Evolutionary conservation across 2,113 vertebrate species (phyloP).

Genomic region (Siniperca chuatsi): DNA sequence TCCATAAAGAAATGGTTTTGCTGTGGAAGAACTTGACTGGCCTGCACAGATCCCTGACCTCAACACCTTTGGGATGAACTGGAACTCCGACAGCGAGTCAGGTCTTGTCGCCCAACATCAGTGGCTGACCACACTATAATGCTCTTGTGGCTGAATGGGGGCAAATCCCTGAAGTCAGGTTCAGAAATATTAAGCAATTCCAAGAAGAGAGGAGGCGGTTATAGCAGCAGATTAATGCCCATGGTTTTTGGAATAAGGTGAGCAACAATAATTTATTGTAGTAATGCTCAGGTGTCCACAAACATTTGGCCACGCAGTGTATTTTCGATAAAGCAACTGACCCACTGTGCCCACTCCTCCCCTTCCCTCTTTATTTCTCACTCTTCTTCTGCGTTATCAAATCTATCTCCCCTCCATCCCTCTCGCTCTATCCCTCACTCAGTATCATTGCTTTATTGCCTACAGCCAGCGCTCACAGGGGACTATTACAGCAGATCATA

Average conservation of each 20-base stretch:
- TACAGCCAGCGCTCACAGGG: conserved; percentile 15
- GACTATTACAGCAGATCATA: conserved; percentile 53
- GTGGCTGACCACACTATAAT: too few relatives aligned
- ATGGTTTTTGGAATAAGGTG: background rate
- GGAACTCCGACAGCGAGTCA: too few relatives aligned
- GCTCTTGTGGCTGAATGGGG: background rate
- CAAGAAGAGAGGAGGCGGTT: background rate
- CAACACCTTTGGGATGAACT: too few relatives aligned
- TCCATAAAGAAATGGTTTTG: too few relatives aligned
- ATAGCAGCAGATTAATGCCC: background rate
- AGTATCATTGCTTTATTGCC: conserved; percentile 31
- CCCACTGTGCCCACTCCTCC: background rate
- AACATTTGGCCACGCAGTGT: background rate
- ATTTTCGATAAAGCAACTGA: background rate
- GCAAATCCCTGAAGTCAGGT: background rate
- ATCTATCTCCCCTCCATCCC: background rate
- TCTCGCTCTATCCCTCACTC: background rate
- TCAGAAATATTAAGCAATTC: background rate
- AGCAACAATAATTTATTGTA: background rate
- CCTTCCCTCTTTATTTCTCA: background rate
- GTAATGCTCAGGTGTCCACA: background rate
- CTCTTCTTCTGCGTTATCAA: background rate
- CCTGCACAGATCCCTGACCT: too few relatives aligned
- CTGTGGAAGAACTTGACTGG: too few relatives aligned
- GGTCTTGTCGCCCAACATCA: background rate